Conservation (phyloP, 1,140 invertebrate genomes). For the Helicoverpa zea region DNA sequence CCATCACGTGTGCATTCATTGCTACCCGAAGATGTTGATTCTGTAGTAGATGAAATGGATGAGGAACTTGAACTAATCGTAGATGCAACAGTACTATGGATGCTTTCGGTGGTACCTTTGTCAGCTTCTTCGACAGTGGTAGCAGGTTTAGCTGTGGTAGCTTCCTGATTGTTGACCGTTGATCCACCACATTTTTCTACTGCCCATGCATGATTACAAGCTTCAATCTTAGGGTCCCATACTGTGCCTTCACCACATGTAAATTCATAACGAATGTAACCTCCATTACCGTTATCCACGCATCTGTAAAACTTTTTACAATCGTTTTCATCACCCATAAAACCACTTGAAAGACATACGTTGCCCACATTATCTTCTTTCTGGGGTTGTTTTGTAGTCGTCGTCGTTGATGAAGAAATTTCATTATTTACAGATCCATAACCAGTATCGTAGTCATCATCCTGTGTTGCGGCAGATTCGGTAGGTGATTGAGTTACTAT, state of each 20-base stretch:
- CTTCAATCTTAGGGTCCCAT: constrained; percentile 88
- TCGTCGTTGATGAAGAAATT: constrained; percentile 40
- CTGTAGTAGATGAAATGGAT: constrained; percentile 47
- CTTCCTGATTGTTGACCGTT: constrained; percentile 5
- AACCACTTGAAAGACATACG: constrained; percentile 83
- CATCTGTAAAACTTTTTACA: constrained; percentile 91
- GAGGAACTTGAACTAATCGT: constrained; percentile 44
- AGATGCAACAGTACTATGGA: constrained; percentile 5
- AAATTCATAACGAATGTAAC: constrained; percentile 88
- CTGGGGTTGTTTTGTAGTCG: constrained; percentile 38
- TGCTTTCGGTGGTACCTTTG: constrained; percentile 3
- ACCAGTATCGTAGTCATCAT: constrained; percentile 46
- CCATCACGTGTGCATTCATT: constrained; percentile 82
- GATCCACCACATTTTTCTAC: constrained; percentile 65
- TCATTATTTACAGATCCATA: constrained; percentile 51
- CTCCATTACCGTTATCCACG: constrained; percentile 87
- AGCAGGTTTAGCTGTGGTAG: constrained; percentile 24
- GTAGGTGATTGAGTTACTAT: neutral
- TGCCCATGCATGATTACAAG: constrained; percentile 87
- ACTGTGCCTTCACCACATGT: constrained; percentile 89
- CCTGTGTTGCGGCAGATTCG: neutral
- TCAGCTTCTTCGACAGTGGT: neutral
- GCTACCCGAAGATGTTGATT: constrained; percentile 50
- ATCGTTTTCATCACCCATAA: constrained; percentile 86
- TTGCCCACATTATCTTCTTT: constrained; percentile 72